Base-by-base conservation (phyloP, 1,140 invertebrate genomes). In the Megalonaias nervosa region DNA sequence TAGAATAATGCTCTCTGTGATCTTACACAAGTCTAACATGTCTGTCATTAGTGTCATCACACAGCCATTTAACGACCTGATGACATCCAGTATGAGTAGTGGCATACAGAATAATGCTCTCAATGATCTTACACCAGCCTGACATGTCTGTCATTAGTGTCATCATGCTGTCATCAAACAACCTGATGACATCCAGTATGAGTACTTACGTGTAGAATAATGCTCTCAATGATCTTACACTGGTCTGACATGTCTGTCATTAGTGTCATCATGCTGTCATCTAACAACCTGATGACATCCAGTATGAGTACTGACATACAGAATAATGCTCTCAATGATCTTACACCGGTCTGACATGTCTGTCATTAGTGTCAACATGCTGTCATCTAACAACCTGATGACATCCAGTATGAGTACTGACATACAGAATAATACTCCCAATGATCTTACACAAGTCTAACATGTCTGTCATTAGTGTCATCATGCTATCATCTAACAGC, bases 221-320 rank as follows among this genome's bases (percentile, higher is more conserved):
- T 94, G 77, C 95, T 96, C 89, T 99, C 97, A 15, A 99, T 96
- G 85, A 99, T 97, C 80, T 96, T 94, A 90, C 97, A 99, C 90
- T 99, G 97, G 91, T 98, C 96, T 74, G 96, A 96, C 97, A 99
- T 99, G 90, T 99, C 97, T 72, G 95, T 97, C 73, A 99, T 97
- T 94, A 99, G 96, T 3, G 95, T 96, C 21, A 96, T 94, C 94
- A 98, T 97, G 87, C 96, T 97, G 73, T 92, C 89, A 86, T 98
- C 96, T 31, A 31, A 31, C 31, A 31, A 31, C 31, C 31, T 31
- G 31, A 31, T 31, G 31, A 31, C 31, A 31, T 31, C 31, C 31
- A 31, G 57, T n/a, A 14, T 57, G 17, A 31, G 31, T 55, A 93
- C 94, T 93, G 90, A 98, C 97, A 88, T 98, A 94, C 82, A 94